A percentile compares a stretch with the other conserved stretches of the same genome.
Conservation (phyloP, 2,888 invertebrate species). For the Ethmia dodecea region DNA sequence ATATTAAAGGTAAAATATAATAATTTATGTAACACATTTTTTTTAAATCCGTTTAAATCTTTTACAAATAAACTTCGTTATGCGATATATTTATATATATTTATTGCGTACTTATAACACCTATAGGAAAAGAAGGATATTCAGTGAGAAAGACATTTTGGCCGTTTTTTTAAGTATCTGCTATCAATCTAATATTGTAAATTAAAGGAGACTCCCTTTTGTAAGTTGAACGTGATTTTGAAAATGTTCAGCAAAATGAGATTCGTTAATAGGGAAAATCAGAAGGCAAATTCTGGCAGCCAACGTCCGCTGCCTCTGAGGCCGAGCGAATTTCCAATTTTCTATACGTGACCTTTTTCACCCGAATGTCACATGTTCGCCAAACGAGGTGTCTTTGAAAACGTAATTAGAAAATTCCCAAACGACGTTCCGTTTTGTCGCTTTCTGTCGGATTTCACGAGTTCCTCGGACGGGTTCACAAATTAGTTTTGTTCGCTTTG, state of each 20-base stretch:
- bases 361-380: constrained; percentile 67
- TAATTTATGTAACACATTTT: no score
- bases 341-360: constrained; percentile 73
- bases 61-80: no score
- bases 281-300: constrained; percentile 46
- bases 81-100: no score
- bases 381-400: constrained; percentile 76
- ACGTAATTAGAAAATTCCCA: constrained; percentile 77
- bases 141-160: no score
- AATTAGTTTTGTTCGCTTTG: constrained; percentile 68
- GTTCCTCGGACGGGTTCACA: constrained; percentile 35
- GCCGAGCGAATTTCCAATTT: constrained; percentile 56
- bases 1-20: no score
- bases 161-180: no score
- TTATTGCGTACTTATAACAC: no score
- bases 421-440: constrained; percentile 55
- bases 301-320: constrained; percentile 21
- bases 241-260: constrained; percentile 53
- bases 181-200: no score
- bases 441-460: constrained; percentile 42
- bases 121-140: no score
- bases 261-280: constrained; percentile 57
- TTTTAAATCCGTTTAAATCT: no score
- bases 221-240: no score
- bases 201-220: no score